Conservation (phyloP, 2,797 vertebrate species). For the Atherinosoma microstoma region DNA sequence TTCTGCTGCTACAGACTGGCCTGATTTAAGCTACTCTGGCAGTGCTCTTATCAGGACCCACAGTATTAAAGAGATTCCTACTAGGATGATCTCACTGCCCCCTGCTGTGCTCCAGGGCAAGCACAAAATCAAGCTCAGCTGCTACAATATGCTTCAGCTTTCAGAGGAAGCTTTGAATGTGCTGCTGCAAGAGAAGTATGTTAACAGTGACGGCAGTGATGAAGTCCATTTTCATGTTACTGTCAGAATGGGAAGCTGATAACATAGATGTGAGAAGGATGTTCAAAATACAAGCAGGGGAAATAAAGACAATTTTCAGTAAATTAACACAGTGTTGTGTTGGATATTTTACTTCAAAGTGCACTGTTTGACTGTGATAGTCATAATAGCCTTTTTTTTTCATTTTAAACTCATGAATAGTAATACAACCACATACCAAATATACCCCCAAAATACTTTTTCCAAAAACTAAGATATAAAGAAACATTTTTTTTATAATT, state of each 20-base stretch:
- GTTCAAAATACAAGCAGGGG: conserved; percentile 16
- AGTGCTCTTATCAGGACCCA: conserved; percentile 68
- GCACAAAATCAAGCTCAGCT: conserved; percentile 43
- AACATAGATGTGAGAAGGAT: conserved; percentile 8
- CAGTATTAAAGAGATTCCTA: conserved; percentile 72
- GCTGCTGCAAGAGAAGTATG: conserved; percentile 27
- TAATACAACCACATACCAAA: background rate
- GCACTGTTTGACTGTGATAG: background rate
- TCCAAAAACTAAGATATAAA: background rate
- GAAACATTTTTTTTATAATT: background rate
- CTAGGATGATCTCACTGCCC: conserved; percentile 68
- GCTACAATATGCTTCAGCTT: conserved; percentile 40
- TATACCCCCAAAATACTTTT: background rate
- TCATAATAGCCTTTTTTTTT: background rate
- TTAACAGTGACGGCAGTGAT: conserved; percentile 31
- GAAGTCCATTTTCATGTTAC: conserved; percentile 19
- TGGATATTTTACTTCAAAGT: conserved; percentile 17
- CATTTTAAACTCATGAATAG: background rate
- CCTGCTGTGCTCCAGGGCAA: conserved; percentile 63
- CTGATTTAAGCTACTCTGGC: conserved; percentile 74
- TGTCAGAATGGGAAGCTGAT: conserved; percentile 27
- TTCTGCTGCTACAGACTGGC: conserved; percentile 63
- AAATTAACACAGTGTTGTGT: background rate
- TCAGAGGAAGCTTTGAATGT: conserved; percentile 48
- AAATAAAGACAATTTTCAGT: conserved; percentile 1